phyloP scores from a whole-genome alignment of 2,113 vertebrate species.

The Uropsilus gracilis region DNA sequence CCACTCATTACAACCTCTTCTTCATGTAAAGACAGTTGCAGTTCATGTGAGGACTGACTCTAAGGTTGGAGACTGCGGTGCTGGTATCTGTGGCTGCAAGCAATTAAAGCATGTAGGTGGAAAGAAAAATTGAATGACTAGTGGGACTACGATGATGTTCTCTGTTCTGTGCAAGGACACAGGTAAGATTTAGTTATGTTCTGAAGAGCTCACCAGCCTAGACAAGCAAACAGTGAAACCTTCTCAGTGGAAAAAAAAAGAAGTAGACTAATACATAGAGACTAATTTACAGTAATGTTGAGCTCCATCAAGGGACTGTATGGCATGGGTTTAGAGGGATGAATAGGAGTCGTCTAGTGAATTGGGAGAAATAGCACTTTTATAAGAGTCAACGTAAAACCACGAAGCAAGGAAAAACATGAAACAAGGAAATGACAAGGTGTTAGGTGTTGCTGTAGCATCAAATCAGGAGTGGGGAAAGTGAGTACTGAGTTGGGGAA shows the following conservation, averaged over 20 bases:
- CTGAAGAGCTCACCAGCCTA: neutral
- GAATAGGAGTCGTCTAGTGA: neutral
- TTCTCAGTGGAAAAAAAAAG: neutral
- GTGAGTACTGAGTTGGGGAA: neutral
- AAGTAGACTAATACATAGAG: neutral
- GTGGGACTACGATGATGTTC: neutral
- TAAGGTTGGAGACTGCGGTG: neutral
- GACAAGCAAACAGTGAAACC: neutral
- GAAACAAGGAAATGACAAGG: neutral
- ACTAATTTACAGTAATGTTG: neutral
- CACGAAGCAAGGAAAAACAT: neutral
- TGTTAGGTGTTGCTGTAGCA: neutral
- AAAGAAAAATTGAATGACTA: neutral
- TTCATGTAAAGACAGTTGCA: neutral
- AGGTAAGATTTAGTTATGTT: neutral
- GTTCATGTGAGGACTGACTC: neutral
- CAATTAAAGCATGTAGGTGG: neutral
- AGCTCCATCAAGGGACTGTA: neutral
- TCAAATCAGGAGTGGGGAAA: neutral
- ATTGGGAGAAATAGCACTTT: neutral
- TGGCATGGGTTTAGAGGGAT: neutral
- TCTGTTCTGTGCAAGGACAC: neutral
- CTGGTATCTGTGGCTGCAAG: neutral
- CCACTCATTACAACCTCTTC: neutral
- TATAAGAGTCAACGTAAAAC: neutral